A percentile compares a stretch with the other conserved stretches of the same genome.
phyloP scores from a whole-genome alignment of 1,140 invertebrate species.

The Teleogryllus occipitalis region DNA sequence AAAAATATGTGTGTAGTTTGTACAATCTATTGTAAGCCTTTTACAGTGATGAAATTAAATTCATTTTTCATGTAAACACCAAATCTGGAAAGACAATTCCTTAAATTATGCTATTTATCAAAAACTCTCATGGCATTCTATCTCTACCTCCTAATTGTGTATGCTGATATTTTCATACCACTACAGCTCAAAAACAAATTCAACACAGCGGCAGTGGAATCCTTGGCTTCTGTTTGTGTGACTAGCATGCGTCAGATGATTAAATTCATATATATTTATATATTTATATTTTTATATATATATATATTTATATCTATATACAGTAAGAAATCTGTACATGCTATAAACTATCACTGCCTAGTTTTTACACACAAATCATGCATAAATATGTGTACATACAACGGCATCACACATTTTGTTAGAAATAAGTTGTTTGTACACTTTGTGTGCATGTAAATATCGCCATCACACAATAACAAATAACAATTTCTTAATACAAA shows the following conservation, averaged over 20 bases:
- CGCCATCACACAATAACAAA: no score
- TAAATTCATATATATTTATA: background rate
- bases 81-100: background rate
- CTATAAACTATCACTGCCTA: background rate
- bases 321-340: constrained; percentile 1
- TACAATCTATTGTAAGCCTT: background rate
- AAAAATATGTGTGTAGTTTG: background rate
- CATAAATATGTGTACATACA: background rate
- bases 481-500: no score
- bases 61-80: background rate
- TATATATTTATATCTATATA: constrained; percentile 3
- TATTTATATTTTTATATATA: background rate
- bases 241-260: constrained; percentile 3
- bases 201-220: constrained; percentile 3
- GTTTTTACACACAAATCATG: background rate
- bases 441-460: no score
- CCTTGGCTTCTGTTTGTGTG: background rate
- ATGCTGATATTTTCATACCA: background rate
- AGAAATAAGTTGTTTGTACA: no score
- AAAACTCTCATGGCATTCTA: background rate
- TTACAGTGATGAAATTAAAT: background rate
- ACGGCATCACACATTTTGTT: background rate
- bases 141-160: constrained; percentile 1
- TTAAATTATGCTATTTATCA: background rate
- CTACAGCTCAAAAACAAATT: background rate